phyloP scores from a whole-genome alignment of 2,797 vertebrate species.

The Cossypha dichroa region DNA sequence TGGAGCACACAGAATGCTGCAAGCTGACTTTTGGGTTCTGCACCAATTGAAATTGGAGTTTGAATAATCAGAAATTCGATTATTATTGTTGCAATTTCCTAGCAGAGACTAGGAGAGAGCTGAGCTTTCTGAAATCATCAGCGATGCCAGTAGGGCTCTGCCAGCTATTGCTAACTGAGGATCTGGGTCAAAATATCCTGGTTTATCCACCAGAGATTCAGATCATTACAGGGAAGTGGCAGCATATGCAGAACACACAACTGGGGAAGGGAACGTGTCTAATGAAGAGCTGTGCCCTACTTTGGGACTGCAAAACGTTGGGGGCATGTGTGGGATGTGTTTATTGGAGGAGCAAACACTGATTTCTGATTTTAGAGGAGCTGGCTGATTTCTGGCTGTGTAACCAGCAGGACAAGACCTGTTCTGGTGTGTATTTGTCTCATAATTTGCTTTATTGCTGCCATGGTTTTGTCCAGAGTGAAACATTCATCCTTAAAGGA shows the following conservation, averaged over 20 bases:
- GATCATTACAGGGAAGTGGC: not conserved
- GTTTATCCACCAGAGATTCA: conserved; percentile 21
- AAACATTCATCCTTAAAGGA: not conserved
- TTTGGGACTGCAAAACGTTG: not conserved
- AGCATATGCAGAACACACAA: not conserved
- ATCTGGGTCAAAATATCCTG: conserved; percentile 29
- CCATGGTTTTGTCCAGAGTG: not conserved
- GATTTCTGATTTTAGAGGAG: too few relatives aligned
- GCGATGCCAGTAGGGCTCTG: not conserved
- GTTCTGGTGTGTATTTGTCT: not conserved
- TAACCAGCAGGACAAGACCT: not conserved
- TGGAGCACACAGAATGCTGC: not conserved
- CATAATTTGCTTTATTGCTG: not conserved
- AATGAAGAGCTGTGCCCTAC: not conserved
- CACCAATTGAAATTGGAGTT: not conserved
- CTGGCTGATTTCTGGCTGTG: not conserved
- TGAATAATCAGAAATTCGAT: not conserved
- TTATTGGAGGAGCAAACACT: not conserved
- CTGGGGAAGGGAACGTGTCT: not conserved
- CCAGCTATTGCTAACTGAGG: not conserved
- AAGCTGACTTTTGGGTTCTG: not conserved
- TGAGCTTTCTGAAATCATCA: not conserved
- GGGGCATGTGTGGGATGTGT: not conserved
- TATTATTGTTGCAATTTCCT: fast-evolving
- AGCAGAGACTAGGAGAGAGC: not conserved